Evolutionary conservation across 2,797 vertebrate species (phyloP), one percentile per base, ranked within the genome.

Genomic region (Sebastes iracundus): DNA sequence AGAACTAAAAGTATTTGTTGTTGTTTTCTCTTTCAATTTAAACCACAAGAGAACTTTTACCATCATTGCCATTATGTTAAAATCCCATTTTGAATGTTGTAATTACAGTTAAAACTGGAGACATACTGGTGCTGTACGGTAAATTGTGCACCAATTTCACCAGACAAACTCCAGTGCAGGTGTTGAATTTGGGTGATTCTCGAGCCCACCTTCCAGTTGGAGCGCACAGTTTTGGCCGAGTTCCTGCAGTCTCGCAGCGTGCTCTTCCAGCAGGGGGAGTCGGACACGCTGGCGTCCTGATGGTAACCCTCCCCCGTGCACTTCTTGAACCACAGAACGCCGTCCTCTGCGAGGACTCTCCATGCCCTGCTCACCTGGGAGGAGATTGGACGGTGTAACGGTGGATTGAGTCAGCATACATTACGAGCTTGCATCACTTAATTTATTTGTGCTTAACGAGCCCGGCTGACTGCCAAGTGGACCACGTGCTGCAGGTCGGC

Each of bases 121-220:
- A 35, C 2, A 25, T 6, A 4, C 32, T 28, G 2, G 4, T 10
- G 28, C 13, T 55, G 20, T 9, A 1, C 10, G 6, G 7, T 30
- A 20, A 42, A 61, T 1, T 32, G 5, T 16, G 18, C 52, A 28
- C 2, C 42, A 30, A 2, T 49, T 33, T 56, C 13, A 11, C 20
- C 27, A 28, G 35, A 66, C 55, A n/a, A 60, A 30, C 59, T 23
- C 35, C 7, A 59, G 61, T 7, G 6, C 10, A 6, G 5, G 6
- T 27, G 14, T 23, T 56, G 18, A 53, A 32, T 63, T 71, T 76
- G 28, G 46, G 6, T 10, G 35, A 49, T 42, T 70, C 0, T 35
- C 4, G 12, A 69, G 20, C 89, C 49, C 91, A 99, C 98, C 97
- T 99, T 99, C 98, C 98, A 99, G 95, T 99, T 99, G 90, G 96